phyloP scores from a whole-genome alignment of 2,113 vertebrate genomes.

The Eptatretus burgeri region DNA sequence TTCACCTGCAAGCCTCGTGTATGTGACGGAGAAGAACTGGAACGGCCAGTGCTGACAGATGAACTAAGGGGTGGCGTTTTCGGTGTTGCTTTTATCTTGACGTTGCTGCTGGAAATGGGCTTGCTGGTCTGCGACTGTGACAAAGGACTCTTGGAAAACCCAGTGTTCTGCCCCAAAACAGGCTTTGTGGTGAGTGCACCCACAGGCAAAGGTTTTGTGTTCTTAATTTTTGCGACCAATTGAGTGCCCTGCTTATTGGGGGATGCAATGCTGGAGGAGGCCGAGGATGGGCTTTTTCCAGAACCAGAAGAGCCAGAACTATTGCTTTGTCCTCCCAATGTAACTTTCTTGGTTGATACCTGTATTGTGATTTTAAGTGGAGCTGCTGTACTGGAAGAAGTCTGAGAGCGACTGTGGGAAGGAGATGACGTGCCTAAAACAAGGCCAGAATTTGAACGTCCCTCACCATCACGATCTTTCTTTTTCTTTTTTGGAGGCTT shows the following conservation, averaged over 20 bases:
- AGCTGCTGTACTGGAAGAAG: slow-evolving; percentile 59
- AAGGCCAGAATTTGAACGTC: slow-evolving; percentile 63
- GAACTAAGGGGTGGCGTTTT: slow-evolving; percentile 31
- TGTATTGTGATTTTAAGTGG: slow-evolving; percentile 96
- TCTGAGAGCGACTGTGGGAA: slow-evolving; percentile 70
- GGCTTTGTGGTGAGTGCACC: slow-evolving; percentile 30
- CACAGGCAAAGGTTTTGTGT: slow-evolving; percentile 46
- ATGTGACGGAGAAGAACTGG: background rate
- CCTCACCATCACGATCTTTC: slow-evolving; percentile 61
- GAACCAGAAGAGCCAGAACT: slow-evolving; percentile 32
- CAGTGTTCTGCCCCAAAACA: slow-evolving; percentile 38
- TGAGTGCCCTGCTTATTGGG: slow-evolving; percentile 1
- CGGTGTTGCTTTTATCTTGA: slow-evolving; percentile 57
- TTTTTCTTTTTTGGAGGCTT: slow-evolving; percentile 81
- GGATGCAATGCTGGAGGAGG: slow-evolving; percentile 15
- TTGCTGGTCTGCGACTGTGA: slow-evolving; percentile 63
- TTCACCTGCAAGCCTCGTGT: background rate
- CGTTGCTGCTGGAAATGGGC: slow-evolving; percentile 60
- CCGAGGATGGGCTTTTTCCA: slow-evolving; percentile 26
- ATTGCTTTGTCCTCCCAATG: slow-evolving; percentile 60
- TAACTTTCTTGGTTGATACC: slow-evolving; percentile 69
- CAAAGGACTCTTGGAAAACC: slow-evolving; percentile 24
- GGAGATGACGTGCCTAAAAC: slow-evolving; percentile 70
- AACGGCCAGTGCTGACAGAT: background rate
- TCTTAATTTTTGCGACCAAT: slow-evolving; percentile 63